Evolutionary conservation across 1,140 invertebrate species (phyloP), one percentile per base, ranked within the genome.

Genomic region (Drosophila pandora): DNA sequence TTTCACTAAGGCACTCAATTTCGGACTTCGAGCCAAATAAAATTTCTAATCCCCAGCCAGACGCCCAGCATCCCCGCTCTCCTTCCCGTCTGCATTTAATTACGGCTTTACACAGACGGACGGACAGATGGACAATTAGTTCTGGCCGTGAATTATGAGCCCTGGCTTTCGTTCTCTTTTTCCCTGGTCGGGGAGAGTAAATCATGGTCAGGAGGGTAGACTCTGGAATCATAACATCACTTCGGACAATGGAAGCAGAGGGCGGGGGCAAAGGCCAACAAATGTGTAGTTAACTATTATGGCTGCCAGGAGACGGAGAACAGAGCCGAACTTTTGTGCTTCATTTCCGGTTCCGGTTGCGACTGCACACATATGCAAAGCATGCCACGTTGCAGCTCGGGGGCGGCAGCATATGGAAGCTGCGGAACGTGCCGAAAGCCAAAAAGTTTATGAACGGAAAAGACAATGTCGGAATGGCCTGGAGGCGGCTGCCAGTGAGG

Each of bases 271-370:
- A 41, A 30, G 34, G 34, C 59, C 50, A 74, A 58, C 71, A 75
- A 74, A 75, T 67, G 43, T 67, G 43, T 75, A 76, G 72, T 75
- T 75, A 76, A 75, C 71, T 67, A 67, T 75, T 69, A 69, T 57
- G 65, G 63, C 63, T 39, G 72, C 52, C 52, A 39, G 39, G 22
- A 73, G 59, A 49, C 57, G 48, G 39, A 57, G 48, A 58, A 64
- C 60, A 32, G 48, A 64, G 64, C 61, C 56, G 49, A 75, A 75
- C 72, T 75, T 75, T 75, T 75, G 72, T 75, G 72, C 71, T 75
- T 76, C 71, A 76, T 76, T 75, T 67, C 71, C 72, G 71, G 58
- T 67, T 76, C 55, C 71, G 60, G 25, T 41, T 73, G 49, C 57
- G 23, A 53, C 49, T 50, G 47, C 34, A 48, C 47, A 74, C 59